Evolutionary conservation across 1,140 invertebrate species (phyloP).

Genomic region (Eciton burchellii): DNA sequence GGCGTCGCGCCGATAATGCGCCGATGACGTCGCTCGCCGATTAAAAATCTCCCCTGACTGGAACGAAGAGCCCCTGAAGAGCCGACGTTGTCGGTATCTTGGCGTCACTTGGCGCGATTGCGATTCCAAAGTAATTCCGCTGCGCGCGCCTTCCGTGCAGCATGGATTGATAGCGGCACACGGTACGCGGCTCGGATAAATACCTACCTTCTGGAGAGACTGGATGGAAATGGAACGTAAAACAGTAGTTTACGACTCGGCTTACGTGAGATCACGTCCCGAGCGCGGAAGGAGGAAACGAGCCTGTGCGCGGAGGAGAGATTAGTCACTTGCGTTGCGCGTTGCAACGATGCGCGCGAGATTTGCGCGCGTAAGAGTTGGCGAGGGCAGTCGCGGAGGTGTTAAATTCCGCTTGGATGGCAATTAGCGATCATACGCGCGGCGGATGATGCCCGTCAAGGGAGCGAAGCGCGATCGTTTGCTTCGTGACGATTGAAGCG

Average conservation of each 20-base stretch:
- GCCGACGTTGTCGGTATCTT: background rate
- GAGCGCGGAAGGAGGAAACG: slow-evolving; percentile 13
- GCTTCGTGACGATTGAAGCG: background rate
- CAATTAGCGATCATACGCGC: background rate
- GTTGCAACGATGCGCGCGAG: background rate
- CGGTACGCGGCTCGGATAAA: background rate
- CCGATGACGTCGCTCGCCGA: too few species aligned
- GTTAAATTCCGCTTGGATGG: background rate
- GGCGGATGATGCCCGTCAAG: background rate
- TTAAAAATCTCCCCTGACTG: too few species aligned
- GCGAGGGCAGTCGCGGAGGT: too few species aligned
- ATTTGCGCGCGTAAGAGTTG: slow-evolving; percentile 8
- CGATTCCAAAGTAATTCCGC: background rate
- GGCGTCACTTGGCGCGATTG: background rate
- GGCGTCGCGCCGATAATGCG: slow-evolving; percentile 2
- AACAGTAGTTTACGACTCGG: background rate
- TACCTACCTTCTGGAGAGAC: background rate
- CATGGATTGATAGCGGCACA: background rate
- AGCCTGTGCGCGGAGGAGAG: background rate
- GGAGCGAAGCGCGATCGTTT: background rate
- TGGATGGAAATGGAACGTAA: background rate
- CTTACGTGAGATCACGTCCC: background rate
- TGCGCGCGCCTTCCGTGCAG: background rate
- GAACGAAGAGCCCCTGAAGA: too few species aligned
- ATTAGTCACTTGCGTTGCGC: slow-evolving; percentile 35